Percentiles rank a stretch among this genome's conserved stretches.
Evolutionary conservation across 2,888 invertebrate species (phyloP).

Genomic region (Nomada flava): DNA sequence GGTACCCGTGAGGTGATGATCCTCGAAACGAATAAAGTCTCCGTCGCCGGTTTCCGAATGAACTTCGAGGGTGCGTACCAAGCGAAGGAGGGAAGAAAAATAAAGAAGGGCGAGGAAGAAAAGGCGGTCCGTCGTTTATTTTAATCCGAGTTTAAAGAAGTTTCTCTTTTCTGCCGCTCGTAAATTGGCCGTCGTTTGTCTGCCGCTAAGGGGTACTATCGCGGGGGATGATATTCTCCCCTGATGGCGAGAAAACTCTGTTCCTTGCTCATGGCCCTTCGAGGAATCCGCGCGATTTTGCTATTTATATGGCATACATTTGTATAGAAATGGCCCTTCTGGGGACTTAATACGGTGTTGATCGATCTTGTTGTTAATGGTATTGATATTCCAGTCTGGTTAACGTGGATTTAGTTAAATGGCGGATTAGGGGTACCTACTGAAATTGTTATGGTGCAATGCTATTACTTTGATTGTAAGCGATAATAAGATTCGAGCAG

Average conservation of each 20-base stretch:
- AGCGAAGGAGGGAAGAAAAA: constrained; percentile 31
- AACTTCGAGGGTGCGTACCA: constrained; percentile 68
- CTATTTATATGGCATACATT: constrained; percentile 39
- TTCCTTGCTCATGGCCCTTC: constrained; percentile 5
- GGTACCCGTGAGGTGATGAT: constrained; percentile 16
- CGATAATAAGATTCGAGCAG: background rate
- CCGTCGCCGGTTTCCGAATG: constrained; percentile 65
- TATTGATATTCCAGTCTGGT: constrained; percentile 5
- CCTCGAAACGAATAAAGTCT: constrained; percentile 71
- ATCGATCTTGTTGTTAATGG: constrained; percentile 12
- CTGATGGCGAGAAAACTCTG: background rate
- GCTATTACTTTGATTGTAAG: background rate
- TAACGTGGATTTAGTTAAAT: background rate
- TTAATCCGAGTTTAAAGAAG: constrained; percentile 82
- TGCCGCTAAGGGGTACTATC: constrained; percentile 47
- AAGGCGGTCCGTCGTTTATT: constrained; percentile 72
- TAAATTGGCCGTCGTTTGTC: constrained; percentile 82
- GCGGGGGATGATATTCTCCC: constrained; percentile 29
- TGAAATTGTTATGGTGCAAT: background rate
- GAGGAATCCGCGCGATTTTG: constrained; percentile 17
- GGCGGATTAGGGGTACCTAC: background rate
- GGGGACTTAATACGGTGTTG: constrained; percentile 2
- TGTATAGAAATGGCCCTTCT: constrained; percentile 6
- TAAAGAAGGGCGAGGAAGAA: constrained; percentile 36
- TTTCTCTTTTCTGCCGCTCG: constrained; percentile 70